phyloP scores from a whole-genome alignment of 2,797 vertebrate species.

The Podargus strigoides region DNA sequence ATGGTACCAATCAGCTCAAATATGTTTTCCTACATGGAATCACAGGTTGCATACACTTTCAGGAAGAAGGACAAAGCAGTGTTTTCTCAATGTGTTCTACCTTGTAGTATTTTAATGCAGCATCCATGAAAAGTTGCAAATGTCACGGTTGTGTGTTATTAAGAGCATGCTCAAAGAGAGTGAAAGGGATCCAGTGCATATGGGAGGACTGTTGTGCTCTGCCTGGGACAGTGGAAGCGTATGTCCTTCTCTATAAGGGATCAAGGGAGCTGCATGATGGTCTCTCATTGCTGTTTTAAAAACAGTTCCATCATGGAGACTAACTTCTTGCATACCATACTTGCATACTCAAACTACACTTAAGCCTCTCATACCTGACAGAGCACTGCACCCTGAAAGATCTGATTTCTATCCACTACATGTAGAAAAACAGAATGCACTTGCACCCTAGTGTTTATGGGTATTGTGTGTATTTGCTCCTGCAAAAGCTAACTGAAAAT shows the following conservation, averaged over 20 bases:
- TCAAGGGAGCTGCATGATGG: not conserved
- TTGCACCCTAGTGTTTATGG: not conserved
- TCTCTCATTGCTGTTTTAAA: not conserved
- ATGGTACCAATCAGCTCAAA: not conserved
- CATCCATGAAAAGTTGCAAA: not conserved
- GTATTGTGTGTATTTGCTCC: not conserved
- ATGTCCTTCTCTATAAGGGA: not conserved
- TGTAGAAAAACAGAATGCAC: not conserved
- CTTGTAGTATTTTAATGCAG: not conserved
- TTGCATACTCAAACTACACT: accelerated
- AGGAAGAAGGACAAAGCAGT: not conserved
- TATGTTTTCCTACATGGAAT: not conserved
- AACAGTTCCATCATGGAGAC: not conserved
- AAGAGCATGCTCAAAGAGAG: not conserved
- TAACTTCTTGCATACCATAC: not conserved
- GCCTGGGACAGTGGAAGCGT: not conserved
- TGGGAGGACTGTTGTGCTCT: not conserved
- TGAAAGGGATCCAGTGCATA: not conserved
- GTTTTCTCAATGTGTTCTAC: not conserved
- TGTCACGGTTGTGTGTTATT: not conserved
- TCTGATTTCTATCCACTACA: not conserved
- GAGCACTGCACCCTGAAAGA: not conserved
- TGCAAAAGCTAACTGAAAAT: not conserved
- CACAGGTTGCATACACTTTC: not conserved
- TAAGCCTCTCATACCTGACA: not conserved